Percentiles rank a stretch among this genome's conserved stretches.
phyloP scores from a whole-genome alignment of 2,888 invertebrate genomes.

The Xestia xanthographa region DNA sequence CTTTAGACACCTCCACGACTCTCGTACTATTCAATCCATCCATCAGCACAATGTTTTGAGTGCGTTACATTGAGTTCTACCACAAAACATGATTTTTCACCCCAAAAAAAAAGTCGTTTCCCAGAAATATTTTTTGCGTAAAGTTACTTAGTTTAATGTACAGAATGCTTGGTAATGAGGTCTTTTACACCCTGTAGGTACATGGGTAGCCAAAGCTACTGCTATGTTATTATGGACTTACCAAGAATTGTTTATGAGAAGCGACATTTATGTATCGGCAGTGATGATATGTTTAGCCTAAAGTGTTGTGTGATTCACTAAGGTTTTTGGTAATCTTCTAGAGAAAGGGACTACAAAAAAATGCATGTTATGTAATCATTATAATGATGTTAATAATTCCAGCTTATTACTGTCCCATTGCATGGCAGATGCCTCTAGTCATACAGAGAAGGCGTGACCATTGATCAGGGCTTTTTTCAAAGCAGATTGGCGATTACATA shows the following conservation, averaged over 20 bases:
- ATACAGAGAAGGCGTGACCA: background rate
- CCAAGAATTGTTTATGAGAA: background rate
- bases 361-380: background rate
- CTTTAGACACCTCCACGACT: too few relatives aligned
- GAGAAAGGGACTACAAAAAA: background rate
- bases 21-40: too few relatives aligned
- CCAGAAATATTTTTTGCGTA: too few relatives aligned
- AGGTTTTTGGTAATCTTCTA: background rate
- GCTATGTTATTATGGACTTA: background rate
- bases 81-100: too few relatives aligned
- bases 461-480: background rate
- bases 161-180: too few relatives aligned
- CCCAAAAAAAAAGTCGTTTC: too few relatives aligned
- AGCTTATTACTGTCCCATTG: background rate
- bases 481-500: background rate
- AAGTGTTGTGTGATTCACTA: background rate
- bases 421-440: background rate
- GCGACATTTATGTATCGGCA: background rate
- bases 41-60: too few relatives aligned
- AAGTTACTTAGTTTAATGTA: too few relatives aligned
- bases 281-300: background rate
- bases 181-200: too few relatives aligned
- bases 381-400: background rate
- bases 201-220: background rate
- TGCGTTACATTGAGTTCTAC: too few relatives aligned